Percentiles rank a stretch among this genome's conserved stretches.
These are phyloP conservation scores for Nomada goodeniana DNA, from an alignment of 2,888 invertebrate genomes.

Conservation along the genomic window DNA sequence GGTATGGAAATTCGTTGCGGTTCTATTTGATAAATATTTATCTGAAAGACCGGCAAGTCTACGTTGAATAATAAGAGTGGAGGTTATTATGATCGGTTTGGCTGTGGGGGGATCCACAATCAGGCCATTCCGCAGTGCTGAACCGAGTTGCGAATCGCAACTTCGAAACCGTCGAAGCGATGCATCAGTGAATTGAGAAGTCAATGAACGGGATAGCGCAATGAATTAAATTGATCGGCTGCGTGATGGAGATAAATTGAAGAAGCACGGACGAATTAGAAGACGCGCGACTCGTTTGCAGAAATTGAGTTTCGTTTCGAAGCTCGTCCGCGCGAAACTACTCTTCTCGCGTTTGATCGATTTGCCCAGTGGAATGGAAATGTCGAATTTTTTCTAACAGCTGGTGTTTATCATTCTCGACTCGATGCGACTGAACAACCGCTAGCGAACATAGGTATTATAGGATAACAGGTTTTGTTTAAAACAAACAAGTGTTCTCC, in stretches of 20 bases:
- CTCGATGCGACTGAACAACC: too few relatives aligned
- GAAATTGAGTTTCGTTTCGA: slow-evolving; percentile 22
- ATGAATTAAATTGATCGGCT: slow-evolving; percentile 65
- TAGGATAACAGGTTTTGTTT: too few relatives aligned
- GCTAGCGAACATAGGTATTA: too few relatives aligned
- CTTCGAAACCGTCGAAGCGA: slow-evolving; percentile 47
- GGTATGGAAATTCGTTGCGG: too few relatives aligned
- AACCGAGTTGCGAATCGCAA: slow-evolving; percentile 15
- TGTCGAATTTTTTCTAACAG: too few relatives aligned
- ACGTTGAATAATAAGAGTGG: too few relatives aligned
- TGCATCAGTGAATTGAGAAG: slow-evolving; percentile 51
- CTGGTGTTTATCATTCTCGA: too few relatives aligned
- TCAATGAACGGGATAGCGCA: slow-evolving; percentile 58
- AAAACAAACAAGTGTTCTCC: too few relatives aligned
- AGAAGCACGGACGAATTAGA: slow-evolving; percentile 47
- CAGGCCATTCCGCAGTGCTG: neutral
- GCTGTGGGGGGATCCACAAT: neutral
- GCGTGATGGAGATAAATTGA: slow-evolving; percentile 65
- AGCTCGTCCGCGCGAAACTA: neutral
- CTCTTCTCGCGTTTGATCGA: neutral
- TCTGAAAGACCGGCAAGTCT: too few relatives aligned
- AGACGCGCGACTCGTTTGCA: slow-evolving; percentile 49
- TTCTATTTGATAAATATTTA: too few relatives aligned
- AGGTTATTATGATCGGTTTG: too few relatives aligned
- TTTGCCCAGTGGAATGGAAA: neutral